Percentiles rank a stretch among this genome's conserved stretches.
Evolutionary conservation across 2,797 vertebrate genomes (phyloP).

Genomic region (Sebastes miniatus): DNA sequence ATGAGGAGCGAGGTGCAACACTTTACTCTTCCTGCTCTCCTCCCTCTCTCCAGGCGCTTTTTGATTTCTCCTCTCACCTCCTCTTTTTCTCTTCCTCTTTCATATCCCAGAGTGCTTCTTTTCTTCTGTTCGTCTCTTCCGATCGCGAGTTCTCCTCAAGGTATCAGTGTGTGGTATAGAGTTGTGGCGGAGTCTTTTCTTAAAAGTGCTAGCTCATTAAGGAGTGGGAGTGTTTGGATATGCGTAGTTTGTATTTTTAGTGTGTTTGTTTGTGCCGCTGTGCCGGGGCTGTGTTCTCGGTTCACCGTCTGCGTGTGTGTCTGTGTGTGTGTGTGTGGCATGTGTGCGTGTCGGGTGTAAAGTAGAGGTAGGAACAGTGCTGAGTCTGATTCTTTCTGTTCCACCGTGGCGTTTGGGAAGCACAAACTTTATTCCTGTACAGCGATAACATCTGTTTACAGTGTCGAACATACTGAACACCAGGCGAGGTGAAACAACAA

Average conservation of each 20-base stretch:
- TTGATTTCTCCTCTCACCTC: slow-evolving; percentile 79
- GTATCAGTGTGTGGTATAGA: slow-evolving; percentile 82
- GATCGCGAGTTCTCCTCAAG: slow-evolving; percentile 83
- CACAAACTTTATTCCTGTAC: slow-evolving; percentile 78
- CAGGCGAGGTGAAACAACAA: slow-evolving; percentile 68
- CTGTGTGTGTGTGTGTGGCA: slow-evolving; percentile 38
- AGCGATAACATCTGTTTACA: slow-evolving; percentile 78
- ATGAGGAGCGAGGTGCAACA: slow-evolving; percentile 79
- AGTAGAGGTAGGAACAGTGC: slow-evolving; percentile 78
- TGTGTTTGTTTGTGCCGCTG: slow-evolving; percentile 83
- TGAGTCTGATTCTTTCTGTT: slow-evolving; percentile 80
- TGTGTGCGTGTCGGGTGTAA: slow-evolving; percentile 49
- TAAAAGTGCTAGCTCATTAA: slow-evolving; percentile 88
- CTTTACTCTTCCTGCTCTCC: slow-evolving; percentile 82
- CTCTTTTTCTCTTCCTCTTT: slow-evolving; percentile 76
- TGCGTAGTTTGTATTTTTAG: slow-evolving; percentile 88
- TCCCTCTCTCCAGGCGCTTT: slow-evolving; percentile 81
- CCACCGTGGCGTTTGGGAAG: slow-evolving; percentile 73
- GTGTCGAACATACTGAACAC: slow-evolving; percentile 71
- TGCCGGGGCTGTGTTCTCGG: slow-evolving; percentile 79
- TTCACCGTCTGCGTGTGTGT: slow-evolving; percentile 54
- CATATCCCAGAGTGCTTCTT: slow-evolving; percentile 78
- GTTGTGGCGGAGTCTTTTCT: slow-evolving; percentile 79
- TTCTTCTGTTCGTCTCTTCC: slow-evolving; percentile 79
- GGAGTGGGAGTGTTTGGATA: slow-evolving; percentile 86